Evolutionary conservation across 1,140 invertebrate species (phyloP), one percentile per base, ranked within the genome.

Genomic region (Platorchestia sp.): DNA sequence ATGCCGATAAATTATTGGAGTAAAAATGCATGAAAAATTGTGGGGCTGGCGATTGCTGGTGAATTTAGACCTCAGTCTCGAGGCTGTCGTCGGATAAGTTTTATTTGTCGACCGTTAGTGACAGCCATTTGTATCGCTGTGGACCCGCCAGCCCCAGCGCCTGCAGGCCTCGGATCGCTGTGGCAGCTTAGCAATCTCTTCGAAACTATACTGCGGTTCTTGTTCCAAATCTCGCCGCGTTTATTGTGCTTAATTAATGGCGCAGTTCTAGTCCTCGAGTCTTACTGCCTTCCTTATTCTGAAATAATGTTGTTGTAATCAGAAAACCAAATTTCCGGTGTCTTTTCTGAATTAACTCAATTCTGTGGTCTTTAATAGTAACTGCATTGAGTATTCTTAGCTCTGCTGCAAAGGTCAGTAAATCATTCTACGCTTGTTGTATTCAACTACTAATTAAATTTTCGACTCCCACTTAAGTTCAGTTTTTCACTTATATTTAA

Each of bases 51-150:
- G 41, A n/a, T 45, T 93, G 45, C 45, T 45, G 91, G 43, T 44
- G 43, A 93, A 44, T 93, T 93, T 93, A 93, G 91, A 44, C 91
- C 43, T 89, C 87, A 89, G 91, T 93, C 91, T 45, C 40, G 91
- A 44, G 91, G 91, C 91, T 44, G 45, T 42, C 91, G 91, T 89
- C 87, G 91, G 91, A 93, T 93, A 93, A 45, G 45, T 93, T 93
- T 93, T 93, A 93, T 93, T 93, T 93, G 91, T 93, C 45, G 45
- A 40, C 91, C 91, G 91, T 93, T 93, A 44, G 91, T 47, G 91
- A 93, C 91, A 93, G 91, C 91, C 45, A 93, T 93, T 93, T 93
- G 45, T 93, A 93, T 93, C 44, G 91, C 43, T 40, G 43, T 93
- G 45, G 36, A 10, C 45, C 91, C 36, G 91, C 36, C 19, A 27